Conservation (phyloP, 2,797 vertebrate genomes). For the Intellagama lesueurii region DNA sequence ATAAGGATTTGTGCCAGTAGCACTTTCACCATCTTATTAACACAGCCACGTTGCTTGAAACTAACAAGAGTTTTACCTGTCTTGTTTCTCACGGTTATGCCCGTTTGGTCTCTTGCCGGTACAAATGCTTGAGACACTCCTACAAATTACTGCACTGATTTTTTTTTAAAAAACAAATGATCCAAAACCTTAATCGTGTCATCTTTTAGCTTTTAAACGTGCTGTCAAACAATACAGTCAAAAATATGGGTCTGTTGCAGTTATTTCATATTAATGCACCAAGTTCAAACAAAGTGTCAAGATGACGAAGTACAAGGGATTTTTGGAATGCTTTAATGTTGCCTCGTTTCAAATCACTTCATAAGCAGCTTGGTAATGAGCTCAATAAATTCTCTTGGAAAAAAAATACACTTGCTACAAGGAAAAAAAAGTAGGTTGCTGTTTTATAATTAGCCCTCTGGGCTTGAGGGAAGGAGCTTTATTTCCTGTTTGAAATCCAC, state of each 20-base stretch:
- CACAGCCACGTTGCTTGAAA: slow-evolving; percentile 47
- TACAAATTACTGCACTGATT: slow-evolving; percentile 82
- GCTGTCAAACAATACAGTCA: slow-evolving; percentile 85
- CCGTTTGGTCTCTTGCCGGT: slow-evolving; percentile 67
- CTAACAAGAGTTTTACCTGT: slow-evolving; percentile 52
- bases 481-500: slow-evolving; percentile 82
- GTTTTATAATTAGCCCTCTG: slow-evolving; percentile 89
- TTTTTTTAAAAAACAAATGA: background rate
- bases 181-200: slow-evolving; percentile 81
- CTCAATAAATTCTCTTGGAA: slow-evolving; percentile 81
- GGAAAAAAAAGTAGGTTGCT: slow-evolving; percentile 80
- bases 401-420: slow-evolving; percentile 64
- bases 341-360: slow-evolving; percentile 88
- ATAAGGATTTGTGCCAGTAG: slow-evolving; percentile 44
- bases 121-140: slow-evolving; percentile 70
- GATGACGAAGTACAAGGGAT: slow-evolving; percentile 89
- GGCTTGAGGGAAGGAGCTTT: slow-evolving; percentile 81
- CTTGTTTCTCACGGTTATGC: slow-evolving; percentile 65
- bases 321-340: slow-evolving; percentile 89
- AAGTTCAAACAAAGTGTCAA: slow-evolving; percentile 94
- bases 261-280: slow-evolving; percentile 89
- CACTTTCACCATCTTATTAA: slow-evolving; percentile 62
- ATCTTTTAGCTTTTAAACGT: slow-evolving; percentile 79
- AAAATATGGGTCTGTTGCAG: slow-evolving; percentile 78
- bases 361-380: slow-evolving; percentile 90